Evolutionary conservation across 2,113 vertebrate genomes (phyloP), one percentile per base, ranked within the genome.

Genomic region (Pardalotus punctatus): DNA sequence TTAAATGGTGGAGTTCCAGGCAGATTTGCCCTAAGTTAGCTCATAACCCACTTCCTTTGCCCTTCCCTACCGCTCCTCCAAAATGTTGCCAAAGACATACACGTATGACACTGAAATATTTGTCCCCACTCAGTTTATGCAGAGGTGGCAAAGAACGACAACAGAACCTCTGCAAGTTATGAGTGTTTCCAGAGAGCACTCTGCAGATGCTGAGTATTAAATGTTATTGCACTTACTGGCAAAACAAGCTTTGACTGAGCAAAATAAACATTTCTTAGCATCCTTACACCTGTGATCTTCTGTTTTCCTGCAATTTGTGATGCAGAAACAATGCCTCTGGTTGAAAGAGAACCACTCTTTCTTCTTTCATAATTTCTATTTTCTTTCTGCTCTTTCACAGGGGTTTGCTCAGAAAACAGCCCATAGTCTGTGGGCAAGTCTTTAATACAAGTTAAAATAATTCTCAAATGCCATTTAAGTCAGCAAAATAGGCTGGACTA

Each of bases 361-460:
- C 14, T 84, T 71, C 14, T 60, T 24, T 67, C 24, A 11, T 50
- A 36, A 83, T 67, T 81, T 62, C n/a, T 88, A 1, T 48, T 29
- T 60, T 69, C 13, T 24, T 50, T 57, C 28, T 22, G 1, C 12
- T 48, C 15, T 60, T 29, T 42, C 57, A 38, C 28, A 69, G n/a
- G 22, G 1, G 24, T 19, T 11, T 81, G 19, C 35, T 88, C 27
- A 64, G 27, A 88, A 14, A 92, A 60, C 13, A 81, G 12, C 10
- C 72, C 1, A 0, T 28, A 69, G 45, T 64, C 40, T 72, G 51
- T 28, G 24, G 50, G 45, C 10, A 60, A 2, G 0, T 16, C 57
- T 90, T 79, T 47, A 87, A 48, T 40, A 27, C 7, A 72, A 53
- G n/a, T 53, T 80, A 80, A 88, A 94, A 72, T 72, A 85, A 87